Evolutionary conservation across 2,888 invertebrate genomes (phyloP).

Genomic region (Pyrrhia umbra): DNA sequence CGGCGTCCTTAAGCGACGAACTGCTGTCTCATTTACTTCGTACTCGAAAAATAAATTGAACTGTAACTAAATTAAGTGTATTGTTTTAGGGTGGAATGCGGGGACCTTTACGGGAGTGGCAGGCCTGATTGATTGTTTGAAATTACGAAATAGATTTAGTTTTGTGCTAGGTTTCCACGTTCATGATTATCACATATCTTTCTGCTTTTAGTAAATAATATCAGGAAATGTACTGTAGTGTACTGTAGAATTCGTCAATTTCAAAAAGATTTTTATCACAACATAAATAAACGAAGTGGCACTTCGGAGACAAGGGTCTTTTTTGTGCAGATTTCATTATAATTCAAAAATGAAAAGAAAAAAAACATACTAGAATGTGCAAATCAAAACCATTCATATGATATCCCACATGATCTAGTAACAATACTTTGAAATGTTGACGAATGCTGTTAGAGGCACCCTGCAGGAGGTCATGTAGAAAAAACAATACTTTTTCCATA

Average conservation of each 20-base stretch:
- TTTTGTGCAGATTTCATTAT: too few relatives aligned
- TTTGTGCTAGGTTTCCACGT: neutral
- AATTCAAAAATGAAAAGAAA: too few relatives aligned
- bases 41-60: slow-evolving; percentile 61
- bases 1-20: slow-evolving; percentile 64
- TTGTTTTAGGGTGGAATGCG: slow-evolving; percentile 52
- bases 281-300: neutral
- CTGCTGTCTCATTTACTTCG: slow-evolving; percentile 68
- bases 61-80: slow-evolving; percentile 39
- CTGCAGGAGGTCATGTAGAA: too few relatives aligned
- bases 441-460: too few relatives aligned
- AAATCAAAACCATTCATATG: too few relatives aligned
- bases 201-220: slow-evolving; percentile 18
- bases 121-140: slow-evolving; percentile 21
- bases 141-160: slow-evolving; percentile 9
- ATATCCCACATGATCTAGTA: too few relatives aligned
- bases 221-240: too few relatives aligned
- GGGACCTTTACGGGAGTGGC: slow-evolving; percentile 32
- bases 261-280: slow-evolving; percentile 1
- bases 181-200: neutral
- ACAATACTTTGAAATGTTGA: too few relatives aligned
- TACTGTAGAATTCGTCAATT: slow-evolving; percentile 1
- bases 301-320: too few relatives aligned
- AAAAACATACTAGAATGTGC: too few relatives aligned
- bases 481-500: too few relatives aligned